Percentiles rank a stretch among this genome's conserved stretches.
Evolutionary conservation across 2,113 vertebrate genomes (phyloP).

Genomic region (rabbit (Oryctolagus cuniculus)): mOryCun1.1 NC_091436.1:15434001-15434500

Average conservation of each 20-base stretch:
- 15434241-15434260: background rate
- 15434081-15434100: background rate
- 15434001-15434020: background rate
- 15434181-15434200: too few relatives aligned
- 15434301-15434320: background rate
- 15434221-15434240: background rate
- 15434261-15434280: background rate
- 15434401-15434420: constrained; percentile 93
- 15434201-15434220: background rate
- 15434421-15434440: constrained; percentile 91
- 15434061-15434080: background rate
- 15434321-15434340: constrained; percentile 96
- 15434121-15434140: background rate
- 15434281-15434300: background rate
- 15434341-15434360: constrained; percentile 93
- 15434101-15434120: background rate
- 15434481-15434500: constrained; percentile 85
- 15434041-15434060: background rate
- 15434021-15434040: background rate
- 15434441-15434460: constrained; percentile 93
- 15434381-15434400: constrained; percentile 88
- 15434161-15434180: background rate
- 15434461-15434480: constrained; percentile 94
- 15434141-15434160: background rate
- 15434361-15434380: constrained; percentile 94